A percentile compares a stretch with the other conserved stretches of the same genome.
Conservation (phyloP, 2,888 invertebrate genomes). For the Minunthozetes semirufus region DNA sequence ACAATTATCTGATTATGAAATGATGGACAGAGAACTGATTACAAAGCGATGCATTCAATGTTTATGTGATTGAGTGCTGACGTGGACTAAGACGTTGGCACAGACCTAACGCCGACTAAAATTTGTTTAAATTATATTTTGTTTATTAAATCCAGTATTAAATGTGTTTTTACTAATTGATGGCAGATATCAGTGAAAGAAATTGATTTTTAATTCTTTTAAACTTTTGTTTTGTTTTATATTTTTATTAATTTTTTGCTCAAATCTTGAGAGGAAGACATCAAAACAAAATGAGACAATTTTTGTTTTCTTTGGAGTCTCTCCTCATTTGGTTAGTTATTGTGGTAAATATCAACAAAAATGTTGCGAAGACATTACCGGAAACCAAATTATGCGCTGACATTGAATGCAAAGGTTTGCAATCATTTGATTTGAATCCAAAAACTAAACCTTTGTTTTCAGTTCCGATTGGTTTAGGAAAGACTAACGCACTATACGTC, state of each 20-base stretch:
- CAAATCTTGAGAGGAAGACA: not conserved
- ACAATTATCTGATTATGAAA: not conserved
- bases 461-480: not conserved
- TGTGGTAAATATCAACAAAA: not conserved
- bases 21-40: not conserved
- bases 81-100: not conserved
- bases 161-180: not conserved
- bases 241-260: not conserved
- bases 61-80: not conserved
- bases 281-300: too few relatives aligned
- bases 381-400: not conserved
- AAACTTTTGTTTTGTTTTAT: not conserved
- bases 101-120: not conserved
- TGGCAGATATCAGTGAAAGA: not conserved
- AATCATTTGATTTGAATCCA: not conserved
- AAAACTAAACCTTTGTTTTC: not conserved
- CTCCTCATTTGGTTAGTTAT: not conserved
- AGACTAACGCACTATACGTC: not conserved
- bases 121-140: not conserved
- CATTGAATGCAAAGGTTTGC: conserved; percentile 13
- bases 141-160: not conserved
- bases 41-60: not conserved
- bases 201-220: too few relatives aligned
- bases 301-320: not conserved
- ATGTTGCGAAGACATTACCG: not conserved